Evolutionary conservation across 2,113 vertebrate genomes (phyloP), one percentile per base, ranked within the genome.

Genomic region (Puffinus mauretanicus): DNA sequence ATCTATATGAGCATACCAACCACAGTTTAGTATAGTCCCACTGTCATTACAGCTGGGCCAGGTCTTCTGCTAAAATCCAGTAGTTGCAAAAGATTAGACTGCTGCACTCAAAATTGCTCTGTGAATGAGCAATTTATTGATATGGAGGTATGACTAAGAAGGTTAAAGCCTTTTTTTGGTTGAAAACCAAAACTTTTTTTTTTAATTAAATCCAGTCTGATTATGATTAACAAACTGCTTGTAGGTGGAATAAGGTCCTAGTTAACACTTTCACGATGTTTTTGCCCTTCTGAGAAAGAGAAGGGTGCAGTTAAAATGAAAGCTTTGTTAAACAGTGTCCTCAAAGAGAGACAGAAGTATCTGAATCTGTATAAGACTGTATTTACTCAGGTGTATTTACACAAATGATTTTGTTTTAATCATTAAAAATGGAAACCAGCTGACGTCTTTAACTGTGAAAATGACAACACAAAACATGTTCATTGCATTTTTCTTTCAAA

Each of bases 341-440:
- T 81, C 52, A 52, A 76, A 93, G 49, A 25, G 21, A 85, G 64
- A 55, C 7, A 79, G 29, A 72, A 69, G 10, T 40, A 29, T 51
- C 44, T 87, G 51, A 86, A 71, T 70, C 13, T 60, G 26, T 90
- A 7, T 77, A 70, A 86, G 29, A 49, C 34, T 67, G 13, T 82
- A 30, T 89, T 91, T 91, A 65, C 21, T 86, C n/a, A 46, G 70
- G 65, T 77, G 30, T 86, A 49, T 89, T 85, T 91, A 72, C 49
- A 64, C 29, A 94, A 93, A 91, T 61, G 11, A 47, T 78, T 92
- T 82, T 91, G 17, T 44, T 81, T 96, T 58, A 92, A 90, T 86
- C 13, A 71, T 75, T 85, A 94, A 70, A 91, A 94, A 88, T 94
- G 24, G 47, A 94, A 95, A 92, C 25, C 75, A 86, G 46, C 34